Percentiles rank a stretch among this genome's conserved stretches.
Evolutionary conservation across 2,797 vertebrate genomes (phyloP).

Genomic region (Neomorphus geoffroyi): DNA sequence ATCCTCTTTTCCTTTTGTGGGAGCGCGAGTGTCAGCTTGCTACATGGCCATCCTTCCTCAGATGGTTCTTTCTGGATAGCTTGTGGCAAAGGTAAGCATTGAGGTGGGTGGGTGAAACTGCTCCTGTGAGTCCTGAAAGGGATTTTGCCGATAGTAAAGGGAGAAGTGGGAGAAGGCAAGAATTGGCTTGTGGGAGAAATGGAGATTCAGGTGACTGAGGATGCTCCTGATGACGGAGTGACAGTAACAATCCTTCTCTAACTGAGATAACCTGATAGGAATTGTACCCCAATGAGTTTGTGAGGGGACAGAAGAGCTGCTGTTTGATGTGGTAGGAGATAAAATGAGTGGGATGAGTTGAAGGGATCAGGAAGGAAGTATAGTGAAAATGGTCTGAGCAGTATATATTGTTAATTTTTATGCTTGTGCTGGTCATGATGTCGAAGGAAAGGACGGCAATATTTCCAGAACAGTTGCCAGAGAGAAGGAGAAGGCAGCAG

Average conservation of each 20-base stretch:
- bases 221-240: background rate
- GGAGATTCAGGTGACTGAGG: background rate
- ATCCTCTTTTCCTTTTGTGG: background rate
- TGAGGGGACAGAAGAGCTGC: background rate
- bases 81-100: background rate
- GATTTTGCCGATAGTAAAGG: background rate
- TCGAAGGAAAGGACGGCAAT: background rate
- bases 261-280: background rate
- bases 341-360: background rate
- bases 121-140: background rate
- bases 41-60: background rate
- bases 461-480: background rate
- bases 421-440: background rate
- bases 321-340: background rate
- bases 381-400: background rate
- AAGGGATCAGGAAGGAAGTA: background rate
- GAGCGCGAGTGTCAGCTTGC: background rate
- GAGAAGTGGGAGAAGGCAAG: background rate
- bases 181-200: background rate
- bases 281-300: background rate
- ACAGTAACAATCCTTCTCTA: background rate
- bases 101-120: background rate
- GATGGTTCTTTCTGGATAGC: background rate
- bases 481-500: background rate
- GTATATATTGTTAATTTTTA: background rate